Evolutionary conservation across 2,113 vertebrate genomes (phyloP).

Genomic region (Ornithorhynchus anatinus): DNA sequence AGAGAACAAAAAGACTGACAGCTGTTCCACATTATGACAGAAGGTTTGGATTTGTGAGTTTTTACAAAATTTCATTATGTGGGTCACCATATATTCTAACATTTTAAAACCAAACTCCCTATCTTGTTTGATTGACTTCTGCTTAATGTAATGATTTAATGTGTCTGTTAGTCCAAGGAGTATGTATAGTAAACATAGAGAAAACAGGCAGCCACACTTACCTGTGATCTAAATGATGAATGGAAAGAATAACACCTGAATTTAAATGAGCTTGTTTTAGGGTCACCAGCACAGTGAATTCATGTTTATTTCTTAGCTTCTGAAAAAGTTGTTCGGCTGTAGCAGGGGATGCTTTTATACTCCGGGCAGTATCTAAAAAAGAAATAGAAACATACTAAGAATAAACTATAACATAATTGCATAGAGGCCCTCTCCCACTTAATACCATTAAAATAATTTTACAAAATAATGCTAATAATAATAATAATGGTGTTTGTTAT

Average conservation of each 20-base stretch:
- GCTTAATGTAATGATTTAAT: neutral
- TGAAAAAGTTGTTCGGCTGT: constrained; percentile 84
- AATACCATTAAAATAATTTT: neutral
- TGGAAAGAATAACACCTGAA: constrained; percentile 93
- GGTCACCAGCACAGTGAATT: constrained; percentile 91
- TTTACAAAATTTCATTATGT: constrained; percentile 8
- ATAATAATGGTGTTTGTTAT: no score
- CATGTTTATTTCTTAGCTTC: constrained; percentile 92
- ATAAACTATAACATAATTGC: constrained; percentile 9
- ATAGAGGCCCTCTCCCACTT: neutral
- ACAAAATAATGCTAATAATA: constrained; percentile 3
- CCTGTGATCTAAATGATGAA: constrained; percentile 93
- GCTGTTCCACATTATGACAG: neutral
- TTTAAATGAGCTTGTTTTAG: constrained; percentile 91
- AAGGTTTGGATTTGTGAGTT: constrained; percentile 5
- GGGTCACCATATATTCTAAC: neutral
- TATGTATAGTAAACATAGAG: neutral
- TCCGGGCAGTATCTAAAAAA: constrained; percentile 85
- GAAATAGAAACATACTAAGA: constrained; percentile 4
- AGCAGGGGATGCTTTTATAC: constrained; percentile 83
- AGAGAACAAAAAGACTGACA: constrained; percentile 15
- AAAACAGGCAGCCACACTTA: constrained; percentile 47
- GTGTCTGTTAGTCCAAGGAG: neutral
- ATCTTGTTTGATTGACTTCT: neutral
- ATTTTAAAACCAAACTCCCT: neutral